Percentiles rank a stretch among this genome's conserved stretches.
These are phyloP conservation scores for Scrobipalpa atriplicella DNA, from an alignment of 2,888 invertebrate genomes.

Conservation along the genomic window DNA sequence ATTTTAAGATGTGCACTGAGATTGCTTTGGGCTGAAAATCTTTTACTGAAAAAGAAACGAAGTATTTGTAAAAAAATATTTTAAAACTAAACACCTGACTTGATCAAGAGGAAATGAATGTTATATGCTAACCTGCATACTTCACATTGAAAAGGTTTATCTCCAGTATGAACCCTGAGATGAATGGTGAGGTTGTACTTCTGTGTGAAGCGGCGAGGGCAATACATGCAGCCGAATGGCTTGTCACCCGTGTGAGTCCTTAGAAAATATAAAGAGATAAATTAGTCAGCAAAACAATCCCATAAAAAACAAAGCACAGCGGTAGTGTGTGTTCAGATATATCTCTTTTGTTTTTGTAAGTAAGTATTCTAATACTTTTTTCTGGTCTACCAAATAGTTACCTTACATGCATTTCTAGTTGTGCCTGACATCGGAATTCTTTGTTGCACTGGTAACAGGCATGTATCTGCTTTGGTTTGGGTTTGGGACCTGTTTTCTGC, in stretches of 20 bases:
- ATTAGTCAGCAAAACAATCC: too few relatives aligned
- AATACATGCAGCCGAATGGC: slow-evolving; percentile 81
- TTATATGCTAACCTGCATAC: slow-evolving; percentile 73
- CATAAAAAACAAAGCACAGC: too few relatives aligned
- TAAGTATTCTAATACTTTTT: too few relatives aligned
- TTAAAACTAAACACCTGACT: background rate
- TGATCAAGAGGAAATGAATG: background rate
- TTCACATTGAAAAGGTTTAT: slow-evolving; percentile 85
- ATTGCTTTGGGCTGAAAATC: slow-evolving; percentile 84
- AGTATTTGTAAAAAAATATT: slow-evolving; percentile 4
- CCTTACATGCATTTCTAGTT: slow-evolving; percentile 84
- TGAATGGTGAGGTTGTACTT: slow-evolving; percentile 85
- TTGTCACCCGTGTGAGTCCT: slow-evolving; percentile 84
- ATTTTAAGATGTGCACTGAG: slow-evolving; percentile 85
- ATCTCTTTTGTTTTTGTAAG: too few relatives aligned
- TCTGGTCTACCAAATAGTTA: slow-evolving; percentile 42
- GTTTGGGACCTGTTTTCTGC: slow-evolving; percentile 83
- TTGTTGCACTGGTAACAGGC: slow-evolving; percentile 83
- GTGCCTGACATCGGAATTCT: slow-evolving; percentile 84
- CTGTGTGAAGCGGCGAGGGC: slow-evolving; percentile 82
- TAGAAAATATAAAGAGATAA: slow-evolving; percentile 30
- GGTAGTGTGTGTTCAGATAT: too few relatives aligned
- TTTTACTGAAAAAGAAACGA: slow-evolving; percentile 71
- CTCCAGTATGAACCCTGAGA: slow-evolving; percentile 81
- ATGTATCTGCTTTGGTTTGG: slow-evolving; percentile 81